phyloP scores from a whole-genome alignment of 2,113 vertebrate species.

The Heptranchias perlo region DNA sequence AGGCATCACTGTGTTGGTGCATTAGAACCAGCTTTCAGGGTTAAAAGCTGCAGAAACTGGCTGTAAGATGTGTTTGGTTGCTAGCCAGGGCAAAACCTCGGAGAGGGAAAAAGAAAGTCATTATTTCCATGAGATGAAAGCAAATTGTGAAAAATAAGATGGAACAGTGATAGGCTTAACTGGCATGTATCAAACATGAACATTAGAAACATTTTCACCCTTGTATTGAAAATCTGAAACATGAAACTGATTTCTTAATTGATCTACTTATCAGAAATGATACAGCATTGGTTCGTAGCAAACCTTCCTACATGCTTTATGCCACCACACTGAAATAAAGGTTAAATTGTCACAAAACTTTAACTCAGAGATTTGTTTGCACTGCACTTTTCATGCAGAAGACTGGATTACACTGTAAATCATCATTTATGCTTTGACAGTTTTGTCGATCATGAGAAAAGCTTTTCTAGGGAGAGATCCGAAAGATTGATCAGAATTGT shows the following conservation, averaged over 20 bases:
- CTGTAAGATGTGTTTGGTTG: constrained; percentile 49
- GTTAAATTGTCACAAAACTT: constrained; percentile 59
- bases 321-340: not conserved
- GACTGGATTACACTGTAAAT: constrained; percentile 55
- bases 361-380: constrained; percentile 53
- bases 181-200: not conserved
- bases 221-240: not conserved
- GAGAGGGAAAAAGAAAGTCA: constrained; percentile 58
- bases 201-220: not conserved
- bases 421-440: constrained; percentile 68
- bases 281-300: not conserved
- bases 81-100: constrained; percentile 61
- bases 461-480: not conserved
- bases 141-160: constrained; percentile 63
- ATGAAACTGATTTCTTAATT: not conserved
- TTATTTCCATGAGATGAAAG: constrained; percentile 69
- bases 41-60: constrained; percentile 62
- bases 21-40: constrained; percentile 65
- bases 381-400: constrained; percentile 58
- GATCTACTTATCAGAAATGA: not conserved
- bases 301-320: not conserved
- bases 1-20: constrained; percentile 55
- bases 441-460: constrained; percentile 55
- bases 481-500: constrained; percentile 39
- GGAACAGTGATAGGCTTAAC: constrained; percentile 43